Base-by-base conservation (phyloP, 23 tunicate genomes). In the Aplidium turbinatum region DNA sequence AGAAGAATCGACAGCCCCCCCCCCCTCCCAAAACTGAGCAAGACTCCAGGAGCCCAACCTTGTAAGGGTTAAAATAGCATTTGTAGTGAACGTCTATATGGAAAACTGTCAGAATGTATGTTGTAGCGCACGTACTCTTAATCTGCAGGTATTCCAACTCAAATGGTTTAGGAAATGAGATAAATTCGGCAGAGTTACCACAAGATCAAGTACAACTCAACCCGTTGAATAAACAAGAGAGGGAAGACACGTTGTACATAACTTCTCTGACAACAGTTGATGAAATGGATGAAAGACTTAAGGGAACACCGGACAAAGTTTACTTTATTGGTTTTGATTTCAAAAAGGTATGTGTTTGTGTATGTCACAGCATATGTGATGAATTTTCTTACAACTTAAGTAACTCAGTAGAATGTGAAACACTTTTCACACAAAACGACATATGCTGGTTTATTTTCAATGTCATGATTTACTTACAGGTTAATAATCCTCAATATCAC, bases 321-420 rank as follows among this genome's bases (percentile, higher is more conserved):
- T 68, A 63, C 35, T 91, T 75, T 47, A 42, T 91, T 1, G 97
- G 97, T 24, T 91, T 83, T 53, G 97, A 91, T 75, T 91, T 91
- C 74, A 84, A 78, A 38, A 56, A 69, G 66, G 85, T 79, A 55
- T 64, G 47, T 34, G 1, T 11, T 54, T 21, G 24, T 16, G 23
- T 54, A 54, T n/a, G n/a, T n/a, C n/a, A n/a, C n/a, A n/a, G n/a
- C n/a, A n/a, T n/a, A n/a, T n/a, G n/a, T n/a, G n/a, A n/a, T n/a
- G n/a, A n/a, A n/a, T n/a, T n/a, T n/a, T n/a, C n/a, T n/a, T n/a
- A n/a, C n/a, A n/a, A n/a, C n/a, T n/a, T n/a, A n/a, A n/a, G n/a
- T n/a, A n/a, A n/a, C n/a, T n/a, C n/a, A n/a, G n/a, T n/a, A n/a
- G n/a, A n/a, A n/a, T n/a, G n/a, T n/a, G n/a, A n/a, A n/a, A n/a